A percentile compares a stretch with the other conserved stretches of the same genome.
Evolutionary conservation across 2,113 vertebrate genomes (phyloP).

Genomic region (Corythornis cristatus): DNA sequence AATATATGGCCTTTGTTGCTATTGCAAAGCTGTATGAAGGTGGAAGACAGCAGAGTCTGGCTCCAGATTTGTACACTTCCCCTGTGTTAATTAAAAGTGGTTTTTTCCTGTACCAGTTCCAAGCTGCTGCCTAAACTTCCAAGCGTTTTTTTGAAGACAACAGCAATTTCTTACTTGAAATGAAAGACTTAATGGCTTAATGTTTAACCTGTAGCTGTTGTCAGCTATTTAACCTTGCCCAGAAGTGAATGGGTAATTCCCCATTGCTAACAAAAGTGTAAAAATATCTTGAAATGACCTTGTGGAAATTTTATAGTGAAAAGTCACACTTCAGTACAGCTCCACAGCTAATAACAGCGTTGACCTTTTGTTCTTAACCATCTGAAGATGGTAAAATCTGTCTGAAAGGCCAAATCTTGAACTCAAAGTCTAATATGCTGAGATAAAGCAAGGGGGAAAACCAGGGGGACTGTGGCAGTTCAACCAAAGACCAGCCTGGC

Average conservation of each 20-base stretch:
- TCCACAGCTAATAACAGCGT: not conserved
- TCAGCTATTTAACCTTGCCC: constrained; percentile 37
- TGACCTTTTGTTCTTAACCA: constrained; percentile 25
- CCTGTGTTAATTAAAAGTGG: not conserved
- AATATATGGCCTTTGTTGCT: not conserved
- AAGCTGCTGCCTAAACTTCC: not conserved
- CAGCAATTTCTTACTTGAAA: not conserved
- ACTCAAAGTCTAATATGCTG: not conserved
- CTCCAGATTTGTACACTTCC: not conserved
- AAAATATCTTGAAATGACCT: constrained; percentile 21
- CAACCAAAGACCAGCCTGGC: not conserved
- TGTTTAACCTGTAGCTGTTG: constrained; percentile 42
- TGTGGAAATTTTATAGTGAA: not conserved
- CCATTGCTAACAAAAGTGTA: not conserved
- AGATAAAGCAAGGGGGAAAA: not conserved
- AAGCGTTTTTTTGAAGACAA: not conserved
- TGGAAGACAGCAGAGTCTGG: not conserved
- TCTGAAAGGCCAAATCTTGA: not conserved
- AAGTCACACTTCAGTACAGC: constrained; percentile 46
- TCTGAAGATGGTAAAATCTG: not conserved
- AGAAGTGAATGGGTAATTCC: constrained; percentile 26
- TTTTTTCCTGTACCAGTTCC: not conserved
- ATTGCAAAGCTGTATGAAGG: not conserved
- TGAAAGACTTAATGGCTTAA: not conserved
- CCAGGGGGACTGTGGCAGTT: not conserved